Percentiles rank a stretch among this genome's conserved stretches.
Evolutionary conservation across 2,888 invertebrate genomes (phyloP).

Genomic region (Drosophila infuscata): DNA sequence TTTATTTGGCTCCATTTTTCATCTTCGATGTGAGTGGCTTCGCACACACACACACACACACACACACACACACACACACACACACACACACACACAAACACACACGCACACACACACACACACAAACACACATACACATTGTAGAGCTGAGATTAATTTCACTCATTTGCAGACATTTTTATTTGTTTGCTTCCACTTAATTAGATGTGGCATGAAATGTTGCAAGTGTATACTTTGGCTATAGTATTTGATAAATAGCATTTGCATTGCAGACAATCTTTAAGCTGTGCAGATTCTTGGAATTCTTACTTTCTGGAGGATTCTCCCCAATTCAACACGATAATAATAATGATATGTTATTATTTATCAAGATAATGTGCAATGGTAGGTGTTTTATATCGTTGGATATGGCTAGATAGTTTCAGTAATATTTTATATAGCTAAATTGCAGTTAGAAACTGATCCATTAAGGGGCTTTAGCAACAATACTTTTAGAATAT

Average conservation of each 20-base stretch:
- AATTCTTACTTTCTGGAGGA: not conserved
- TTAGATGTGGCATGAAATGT: not conserved
- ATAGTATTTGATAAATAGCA: not conserved
- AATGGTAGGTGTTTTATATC: not conserved
- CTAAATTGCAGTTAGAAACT: not conserved
- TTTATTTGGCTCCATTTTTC: slow-evolving; percentile 46
- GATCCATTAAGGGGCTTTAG: no score
- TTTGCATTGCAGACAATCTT: not conserved
- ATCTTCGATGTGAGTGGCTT: slow-evolving; percentile 46
- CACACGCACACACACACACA: not conserved
- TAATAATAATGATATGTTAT: not conserved
- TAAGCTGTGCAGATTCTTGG: not conserved
- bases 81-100: not conserved
- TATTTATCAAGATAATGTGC: not conserved
- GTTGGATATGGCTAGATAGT: not conserved
- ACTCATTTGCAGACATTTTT: not conserved
- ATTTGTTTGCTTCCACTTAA: not conserved
- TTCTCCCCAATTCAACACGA: not conserved
- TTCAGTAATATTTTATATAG: not conserved
- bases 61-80: no score
- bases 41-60: slow-evolving; percentile 1
- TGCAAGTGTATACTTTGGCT: not conserved
- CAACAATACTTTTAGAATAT: not conserved
- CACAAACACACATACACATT: not conserved
- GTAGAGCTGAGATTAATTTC: not conserved